phyloP scores from a whole-genome alignment of 2,797 vertebrate genomes.

The Syndactyla subalaris region DNA sequence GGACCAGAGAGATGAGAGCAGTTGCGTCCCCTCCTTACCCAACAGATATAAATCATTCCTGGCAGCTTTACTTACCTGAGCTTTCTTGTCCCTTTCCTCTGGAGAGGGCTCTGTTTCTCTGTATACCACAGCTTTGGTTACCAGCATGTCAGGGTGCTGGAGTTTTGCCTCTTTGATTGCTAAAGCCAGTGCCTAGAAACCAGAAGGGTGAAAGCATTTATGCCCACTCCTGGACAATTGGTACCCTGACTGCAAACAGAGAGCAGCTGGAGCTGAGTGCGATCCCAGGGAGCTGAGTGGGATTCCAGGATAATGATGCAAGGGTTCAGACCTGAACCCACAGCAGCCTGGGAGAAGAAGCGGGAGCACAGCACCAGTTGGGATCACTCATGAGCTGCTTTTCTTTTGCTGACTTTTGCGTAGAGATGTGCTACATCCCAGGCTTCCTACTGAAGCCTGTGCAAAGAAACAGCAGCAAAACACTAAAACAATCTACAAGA shows the following conservation, averaged over 20 bases:
- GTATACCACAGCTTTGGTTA: constrained; percentile 98
- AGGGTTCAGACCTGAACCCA: background rate
- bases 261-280: background rate
- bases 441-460: background rate
- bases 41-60: background rate
- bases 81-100: constrained; percentile 87
- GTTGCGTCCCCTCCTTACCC: background rate
- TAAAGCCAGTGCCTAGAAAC: constrained; percentile 90
- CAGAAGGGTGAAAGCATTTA: background rate
- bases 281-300: background rate
- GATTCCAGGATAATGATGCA: background rate
- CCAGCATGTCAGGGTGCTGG: constrained; percentile 98
- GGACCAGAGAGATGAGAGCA: background rate
- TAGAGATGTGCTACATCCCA: background rate
- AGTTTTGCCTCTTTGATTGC: constrained; percentile 98
- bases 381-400: background rate
- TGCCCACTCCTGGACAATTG: background rate
- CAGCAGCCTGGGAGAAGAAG: background rate
- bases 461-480: background rate
- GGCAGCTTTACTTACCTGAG: constrained; percentile 81
- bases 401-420: background rate
- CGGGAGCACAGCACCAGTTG: background rate
- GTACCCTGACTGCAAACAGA: background rate
- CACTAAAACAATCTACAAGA: background rate
- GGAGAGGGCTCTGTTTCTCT: constrained; percentile 96